phyloP scores from a whole-genome alignment of 2,113 vertebrate species.

The Podarcis muralis region DNA sequence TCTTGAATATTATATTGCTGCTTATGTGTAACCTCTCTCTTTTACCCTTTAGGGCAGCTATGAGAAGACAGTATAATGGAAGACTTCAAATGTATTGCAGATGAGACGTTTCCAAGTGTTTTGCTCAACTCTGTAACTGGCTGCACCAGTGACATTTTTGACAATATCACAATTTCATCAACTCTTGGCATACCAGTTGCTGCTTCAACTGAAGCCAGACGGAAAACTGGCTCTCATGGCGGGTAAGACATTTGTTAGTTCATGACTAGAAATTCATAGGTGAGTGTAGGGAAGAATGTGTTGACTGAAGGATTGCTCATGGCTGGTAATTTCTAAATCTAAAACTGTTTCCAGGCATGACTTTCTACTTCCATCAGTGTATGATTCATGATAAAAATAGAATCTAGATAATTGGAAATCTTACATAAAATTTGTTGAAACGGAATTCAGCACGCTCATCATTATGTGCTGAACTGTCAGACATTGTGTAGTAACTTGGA shows the following conservation, averaged over 20 bases:
- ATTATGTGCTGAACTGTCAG: background rate
- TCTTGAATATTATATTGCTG: background rate
- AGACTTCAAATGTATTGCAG: constrained; percentile 82
- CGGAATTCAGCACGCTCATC: background rate
- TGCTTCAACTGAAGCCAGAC: constrained; percentile 91
- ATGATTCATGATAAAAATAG: background rate
- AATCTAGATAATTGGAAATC: background rate
- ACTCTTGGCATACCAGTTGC: constrained; percentile 91
- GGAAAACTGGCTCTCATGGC: constrained; percentile 72
- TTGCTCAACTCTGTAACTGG: constrained; percentile 80
- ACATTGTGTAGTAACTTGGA: background rate
- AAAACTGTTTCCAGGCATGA: background rate
- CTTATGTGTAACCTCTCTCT: background rate
- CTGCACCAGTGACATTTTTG: constrained; percentile 74
- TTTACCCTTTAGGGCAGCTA: background rate
- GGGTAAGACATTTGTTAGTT: constrained; percentile 77
- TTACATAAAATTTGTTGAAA: background rate
- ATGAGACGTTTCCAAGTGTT: constrained; percentile 91
- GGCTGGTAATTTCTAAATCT: background rate
- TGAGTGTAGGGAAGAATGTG: background rate
- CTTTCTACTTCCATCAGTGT: background rate
- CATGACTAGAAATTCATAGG: background rate
- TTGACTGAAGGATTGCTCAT: background rate
- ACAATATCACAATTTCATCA: constrained; percentile 86
- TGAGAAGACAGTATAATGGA: constrained; percentile 76